Percentiles rank a stretch among this genome's conserved stretches.
Conservation (phyloP, 2,888 invertebrate genomes). For the Rotaria macrura region DNA sequence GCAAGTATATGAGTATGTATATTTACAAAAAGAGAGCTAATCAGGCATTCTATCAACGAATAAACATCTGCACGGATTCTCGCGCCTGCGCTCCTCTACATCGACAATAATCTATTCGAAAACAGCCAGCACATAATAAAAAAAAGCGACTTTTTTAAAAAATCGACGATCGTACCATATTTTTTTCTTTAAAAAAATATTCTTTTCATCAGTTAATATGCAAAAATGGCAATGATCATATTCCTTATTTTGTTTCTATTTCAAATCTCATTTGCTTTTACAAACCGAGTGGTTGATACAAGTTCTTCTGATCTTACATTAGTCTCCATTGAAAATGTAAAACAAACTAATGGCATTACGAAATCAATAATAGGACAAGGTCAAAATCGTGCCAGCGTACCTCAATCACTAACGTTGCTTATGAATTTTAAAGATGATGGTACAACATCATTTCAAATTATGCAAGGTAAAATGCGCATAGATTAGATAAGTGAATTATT, state of each 20-base stretch:
- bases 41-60: too few relatives aligned
- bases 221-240: not conserved
- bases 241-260: not conserved
- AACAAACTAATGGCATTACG: not conserved
- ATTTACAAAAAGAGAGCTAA: too few relatives aligned
- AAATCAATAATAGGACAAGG: not conserved
- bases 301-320: not conserved
- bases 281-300: not conserved
- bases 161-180: not conserved
- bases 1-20: too few relatives aligned
- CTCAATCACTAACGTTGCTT: slow-evolving; percentile 24
- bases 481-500: not conserved
- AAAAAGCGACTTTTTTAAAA: not conserved
- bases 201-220: not conserved
- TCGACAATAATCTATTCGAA: too few relatives aligned
- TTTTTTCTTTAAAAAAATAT: not conserved
- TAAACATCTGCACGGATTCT: too few relatives aligned
- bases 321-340: not conserved
- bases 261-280: not conserved
- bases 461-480: not conserved
- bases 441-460: slow-evolving; percentile 27
- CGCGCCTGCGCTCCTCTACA: too few relatives aligned
- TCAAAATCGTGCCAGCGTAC: not conserved
- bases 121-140: too few relatives aligned
- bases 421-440: slow-evolving; percentile 33